Conservation (phyloP, 2,797 vertebrate genomes). For the Molothrus aeneus region DNA sequence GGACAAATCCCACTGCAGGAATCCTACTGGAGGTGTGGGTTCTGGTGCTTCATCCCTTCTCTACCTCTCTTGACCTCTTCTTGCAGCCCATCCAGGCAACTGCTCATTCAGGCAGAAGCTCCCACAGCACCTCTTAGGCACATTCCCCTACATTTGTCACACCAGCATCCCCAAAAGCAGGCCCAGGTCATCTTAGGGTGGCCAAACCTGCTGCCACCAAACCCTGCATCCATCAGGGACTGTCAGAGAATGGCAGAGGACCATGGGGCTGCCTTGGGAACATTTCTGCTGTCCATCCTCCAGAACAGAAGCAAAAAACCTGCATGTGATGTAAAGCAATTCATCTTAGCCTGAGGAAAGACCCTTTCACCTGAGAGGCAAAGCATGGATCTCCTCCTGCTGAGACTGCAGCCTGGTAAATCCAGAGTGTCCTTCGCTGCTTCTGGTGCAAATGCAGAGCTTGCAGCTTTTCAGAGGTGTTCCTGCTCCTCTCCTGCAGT, state of each 20-base stretch:
- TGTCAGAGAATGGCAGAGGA: background rate
- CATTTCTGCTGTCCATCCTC: background rate
- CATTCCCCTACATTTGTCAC: background rate
- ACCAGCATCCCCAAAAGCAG: background rate
- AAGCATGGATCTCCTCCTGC: background rate
- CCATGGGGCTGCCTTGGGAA: background rate
- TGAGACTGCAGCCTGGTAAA: background rate
- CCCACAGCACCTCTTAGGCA: background rate
- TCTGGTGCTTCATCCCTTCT: background rate
- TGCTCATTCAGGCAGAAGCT: background rate
- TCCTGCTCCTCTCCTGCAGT: background rate
- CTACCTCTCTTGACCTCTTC: background rate
- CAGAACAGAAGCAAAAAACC: background rate
- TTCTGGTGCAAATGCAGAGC: background rate
- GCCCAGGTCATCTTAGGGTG: background rate
- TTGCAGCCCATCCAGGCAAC: background rate
- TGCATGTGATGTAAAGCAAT: background rate
- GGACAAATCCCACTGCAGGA: background rate
- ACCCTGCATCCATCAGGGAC: background rate
- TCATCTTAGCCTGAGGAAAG: background rate
- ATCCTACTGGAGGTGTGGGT: background rate
- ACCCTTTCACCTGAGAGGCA: background rate
- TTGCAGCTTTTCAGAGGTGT: background rate
- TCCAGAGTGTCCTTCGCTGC: background rate
- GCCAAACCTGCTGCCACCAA: background rate